phyloP scores from a whole-genome alignment of 2,113 vertebrate genomes.

The Guaruba guarouba region DNA sequence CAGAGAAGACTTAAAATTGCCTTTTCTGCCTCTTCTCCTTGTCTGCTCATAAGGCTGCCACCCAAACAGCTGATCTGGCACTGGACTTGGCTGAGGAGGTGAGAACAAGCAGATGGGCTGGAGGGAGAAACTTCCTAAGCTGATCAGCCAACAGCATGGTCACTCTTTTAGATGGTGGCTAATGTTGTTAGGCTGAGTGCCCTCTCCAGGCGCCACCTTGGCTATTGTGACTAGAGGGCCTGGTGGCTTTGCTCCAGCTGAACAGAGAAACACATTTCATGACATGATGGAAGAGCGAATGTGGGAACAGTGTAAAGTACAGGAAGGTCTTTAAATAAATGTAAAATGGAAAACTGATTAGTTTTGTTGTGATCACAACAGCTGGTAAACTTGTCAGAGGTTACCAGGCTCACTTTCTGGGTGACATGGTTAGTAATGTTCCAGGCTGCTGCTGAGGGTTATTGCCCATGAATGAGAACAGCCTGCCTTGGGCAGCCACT shows the following conservation, averaged over 20 bases:
- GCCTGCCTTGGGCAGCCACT: background rate
- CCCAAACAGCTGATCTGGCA: constrained; percentile 35
- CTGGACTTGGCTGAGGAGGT: constrained; percentile 2
- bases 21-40: constrained; percentile 5
- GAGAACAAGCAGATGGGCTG: constrained; percentile 45
- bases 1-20: constrained; percentile 3
- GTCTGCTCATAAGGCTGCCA: background rate
- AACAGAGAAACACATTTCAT: background rate
- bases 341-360: background rate
- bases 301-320: background rate
- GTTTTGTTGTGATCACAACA: background rate
- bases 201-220: background rate
- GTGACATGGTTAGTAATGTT: background rate
- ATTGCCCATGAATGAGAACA: background rate
- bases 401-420: background rate
- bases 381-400: background rate
- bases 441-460: background rate
- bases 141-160: background rate
- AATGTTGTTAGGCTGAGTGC: background rate
- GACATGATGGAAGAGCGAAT: background rate
- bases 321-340: background rate
- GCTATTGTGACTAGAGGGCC: background rate
- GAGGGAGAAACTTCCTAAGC: constrained; percentile 23
- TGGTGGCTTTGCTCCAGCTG: background rate
- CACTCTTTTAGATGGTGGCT: background rate